These are phyloP conservation scores for Eueides isabella DNA, from an alignment of 1,140 invertebrate genomes.

Conservation along the genomic window DNA sequence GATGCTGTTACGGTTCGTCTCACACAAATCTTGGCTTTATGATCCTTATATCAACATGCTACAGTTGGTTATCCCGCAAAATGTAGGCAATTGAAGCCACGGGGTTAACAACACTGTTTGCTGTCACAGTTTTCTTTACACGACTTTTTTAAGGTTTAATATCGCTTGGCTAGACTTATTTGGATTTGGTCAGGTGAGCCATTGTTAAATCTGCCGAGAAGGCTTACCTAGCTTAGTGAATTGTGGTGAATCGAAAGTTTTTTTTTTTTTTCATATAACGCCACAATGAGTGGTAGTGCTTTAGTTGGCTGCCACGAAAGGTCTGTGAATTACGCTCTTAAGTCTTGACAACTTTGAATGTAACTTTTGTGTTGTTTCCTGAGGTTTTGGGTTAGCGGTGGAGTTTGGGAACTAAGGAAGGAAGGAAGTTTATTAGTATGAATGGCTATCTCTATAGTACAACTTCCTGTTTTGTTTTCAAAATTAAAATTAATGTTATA, in stretches of 20 bases:
- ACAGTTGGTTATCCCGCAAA: slow-evolving; percentile 29
- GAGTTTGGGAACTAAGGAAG: not conserved
- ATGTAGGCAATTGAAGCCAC: slow-evolving; percentile 27
- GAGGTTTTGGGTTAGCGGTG: slow-evolving; percentile 2
- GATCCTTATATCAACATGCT: slow-evolving; percentile 27
- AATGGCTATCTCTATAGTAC: not conserved
- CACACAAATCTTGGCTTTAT: slow-evolving; percentile 21
- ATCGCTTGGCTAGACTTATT: not conserved
- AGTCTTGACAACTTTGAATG: slow-evolving; percentile 15
- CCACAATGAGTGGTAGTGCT: slow-evolving; percentile 35
- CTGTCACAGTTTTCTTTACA: not conserved
- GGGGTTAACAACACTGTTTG: slow-evolving; percentile 35
- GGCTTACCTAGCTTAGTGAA: slow-evolving; percentile 40
- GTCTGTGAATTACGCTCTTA: slow-evolving; percentile 28
- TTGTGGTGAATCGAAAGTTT: slow-evolving; percentile 41
- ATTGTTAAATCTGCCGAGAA: slow-evolving; percentile 44
- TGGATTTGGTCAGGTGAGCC: slow-evolving; percentile 22
- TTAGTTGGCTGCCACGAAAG: slow-evolving; percentile 23
- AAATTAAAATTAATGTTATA: not conserved
- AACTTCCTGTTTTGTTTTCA: not conserved
- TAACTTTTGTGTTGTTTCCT: slow-evolving; percentile 18
- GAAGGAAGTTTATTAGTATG: slow-evolving; percentile 9
- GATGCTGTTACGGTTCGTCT: slow-evolving; percentile 33
- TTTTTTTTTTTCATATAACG: slow-evolving; percentile 39
- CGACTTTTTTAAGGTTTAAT: not conserved